phyloP scores from a whole-genome alignment of 2,797 vertebrate genomes.

The Falco rusticolus region DNA sequence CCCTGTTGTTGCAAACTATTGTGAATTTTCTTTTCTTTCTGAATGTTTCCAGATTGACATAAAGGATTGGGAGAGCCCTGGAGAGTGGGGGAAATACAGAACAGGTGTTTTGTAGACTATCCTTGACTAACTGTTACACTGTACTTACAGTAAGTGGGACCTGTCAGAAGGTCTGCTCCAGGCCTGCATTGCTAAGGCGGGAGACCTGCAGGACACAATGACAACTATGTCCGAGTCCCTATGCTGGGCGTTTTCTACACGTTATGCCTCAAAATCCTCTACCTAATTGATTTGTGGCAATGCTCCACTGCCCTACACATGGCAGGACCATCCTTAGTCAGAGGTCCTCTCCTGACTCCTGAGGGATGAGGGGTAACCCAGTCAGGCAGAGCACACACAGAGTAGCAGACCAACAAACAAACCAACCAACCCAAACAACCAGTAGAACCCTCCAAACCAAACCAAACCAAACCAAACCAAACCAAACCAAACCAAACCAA shows the following conservation, averaged over 20 bases:
- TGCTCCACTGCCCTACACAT: not conserved
- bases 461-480: not conserved
- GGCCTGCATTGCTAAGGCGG: not conserved
- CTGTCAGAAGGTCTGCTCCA: not conserved
- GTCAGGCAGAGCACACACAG: not conserved
- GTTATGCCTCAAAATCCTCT: not conserved
- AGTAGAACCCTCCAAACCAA: not conserved
- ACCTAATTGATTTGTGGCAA: not conserved
- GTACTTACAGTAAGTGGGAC: not conserved
- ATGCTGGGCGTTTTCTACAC: not conserved
- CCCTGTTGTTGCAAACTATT: not conserved
- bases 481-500: not conserved
- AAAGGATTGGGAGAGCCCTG: not conserved
- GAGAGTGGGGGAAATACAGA: not conserved
- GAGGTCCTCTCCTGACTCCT: not conserved
- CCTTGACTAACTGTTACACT: not conserved
- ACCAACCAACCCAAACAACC: not conserved
- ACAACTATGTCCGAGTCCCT: not conserved
- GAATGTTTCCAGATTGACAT: not conserved
- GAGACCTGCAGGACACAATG: not conserved
- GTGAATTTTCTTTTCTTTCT: not conserved
- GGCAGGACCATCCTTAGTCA: not conserved
- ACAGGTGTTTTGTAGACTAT: not conserved
- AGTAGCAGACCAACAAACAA: not conserved
- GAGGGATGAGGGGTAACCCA: not conserved